A percentile compares a stretch with the other conserved stretches of the same genome.
Conservation (phyloP, 2,113 vertebrate genomes). For the Orcinus orca region DNA sequence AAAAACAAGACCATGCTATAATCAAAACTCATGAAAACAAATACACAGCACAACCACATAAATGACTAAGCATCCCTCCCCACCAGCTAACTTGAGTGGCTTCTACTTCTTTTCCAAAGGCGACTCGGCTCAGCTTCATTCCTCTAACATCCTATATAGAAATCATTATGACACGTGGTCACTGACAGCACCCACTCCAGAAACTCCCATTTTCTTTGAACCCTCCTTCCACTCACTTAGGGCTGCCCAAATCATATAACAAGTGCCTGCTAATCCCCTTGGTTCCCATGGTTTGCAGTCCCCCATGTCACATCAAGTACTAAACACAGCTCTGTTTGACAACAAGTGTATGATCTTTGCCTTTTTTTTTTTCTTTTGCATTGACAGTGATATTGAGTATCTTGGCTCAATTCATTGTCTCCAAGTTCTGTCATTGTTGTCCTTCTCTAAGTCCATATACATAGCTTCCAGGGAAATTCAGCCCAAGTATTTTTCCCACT, state of each 20-base stretch:
- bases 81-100: background rate
- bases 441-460: background rate
- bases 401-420: background rate
- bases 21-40: background rate
- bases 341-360: background rate
- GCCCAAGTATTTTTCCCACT: background rate
- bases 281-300: background rate
- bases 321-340: background rate
- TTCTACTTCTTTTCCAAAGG: no score
- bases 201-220: background rate
- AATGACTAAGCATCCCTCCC: background rate
- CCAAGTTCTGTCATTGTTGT: background rate
- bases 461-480: background rate
- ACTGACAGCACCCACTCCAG: background rate
- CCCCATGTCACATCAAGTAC: background rate
- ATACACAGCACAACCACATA: background rate
- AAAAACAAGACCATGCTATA: background rate
- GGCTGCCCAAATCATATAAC: background rate
- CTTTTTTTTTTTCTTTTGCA: background rate
- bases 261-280: background rate
- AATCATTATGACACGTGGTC: background rate
- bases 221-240: background rate
- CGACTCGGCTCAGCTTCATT: background rate
- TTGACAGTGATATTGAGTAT: background rate
- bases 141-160: background rate